A percentile compares a stretch with the other conserved stretches of the same genome.
Evolutionary conservation across 2,113 vertebrate genomes (phyloP).

Genomic region (Ochotona princeps): DNA sequence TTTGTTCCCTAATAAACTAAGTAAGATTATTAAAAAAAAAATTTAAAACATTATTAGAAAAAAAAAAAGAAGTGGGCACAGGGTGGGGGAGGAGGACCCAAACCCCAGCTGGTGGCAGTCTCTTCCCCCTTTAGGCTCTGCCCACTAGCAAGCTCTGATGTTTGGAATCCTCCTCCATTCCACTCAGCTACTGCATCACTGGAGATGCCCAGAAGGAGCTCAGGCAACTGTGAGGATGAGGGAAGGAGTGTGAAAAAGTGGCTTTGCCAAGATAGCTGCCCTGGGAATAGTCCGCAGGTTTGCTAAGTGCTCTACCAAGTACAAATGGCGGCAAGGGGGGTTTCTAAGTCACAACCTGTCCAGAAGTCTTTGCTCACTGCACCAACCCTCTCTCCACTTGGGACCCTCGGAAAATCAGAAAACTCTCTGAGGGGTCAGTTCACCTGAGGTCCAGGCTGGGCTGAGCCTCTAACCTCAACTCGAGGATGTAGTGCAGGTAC

Average conservation of each 20-base stretch:
- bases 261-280: background rate
- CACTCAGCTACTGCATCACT: background rate
- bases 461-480: background rate
- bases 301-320: too few species aligned
- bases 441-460: background rate
- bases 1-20: too few species aligned
- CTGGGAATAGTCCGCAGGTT: background rate
- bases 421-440: background rate
- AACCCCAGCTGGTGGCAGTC: rapidly evolving
- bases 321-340: background rate
- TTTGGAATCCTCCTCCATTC: background rate
- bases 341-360: background rate
- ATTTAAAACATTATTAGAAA: too few species aligned
- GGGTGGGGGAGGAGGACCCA: background rate
- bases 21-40: too few species aligned
- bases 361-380: background rate
- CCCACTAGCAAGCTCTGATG: rapidly evolving
- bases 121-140: background rate
- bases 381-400: background rate
- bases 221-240: too few species aligned
- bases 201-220: rapidly evolving
- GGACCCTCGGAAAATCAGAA: background rate
- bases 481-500: background rate
- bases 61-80: background rate
- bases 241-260: too few species aligned